Conservation (phyloP, 2,888 invertebrate genomes). For the Leistus spinibarbis region DNA sequence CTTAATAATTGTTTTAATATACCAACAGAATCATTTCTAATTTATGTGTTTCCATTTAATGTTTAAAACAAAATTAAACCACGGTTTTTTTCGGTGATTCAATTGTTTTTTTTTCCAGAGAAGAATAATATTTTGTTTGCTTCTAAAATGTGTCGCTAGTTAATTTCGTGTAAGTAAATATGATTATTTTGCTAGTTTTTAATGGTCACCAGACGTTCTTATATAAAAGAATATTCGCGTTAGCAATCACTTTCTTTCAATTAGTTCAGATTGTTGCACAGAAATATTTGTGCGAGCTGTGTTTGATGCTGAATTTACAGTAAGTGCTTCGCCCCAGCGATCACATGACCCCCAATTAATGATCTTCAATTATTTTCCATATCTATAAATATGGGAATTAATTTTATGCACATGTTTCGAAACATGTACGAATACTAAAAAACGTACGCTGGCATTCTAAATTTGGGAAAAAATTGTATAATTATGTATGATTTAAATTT, state of each 20-base stretch:
- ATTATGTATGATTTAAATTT: too few species aligned
- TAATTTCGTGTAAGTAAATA: too few species aligned
- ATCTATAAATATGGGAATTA: slow-evolving; percentile 22
- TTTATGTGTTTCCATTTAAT: too few species aligned
- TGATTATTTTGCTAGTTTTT: too few species aligned
- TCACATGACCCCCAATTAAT: slow-evolving; percentile 17
- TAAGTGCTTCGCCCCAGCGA: slow-evolving; percentile 25
- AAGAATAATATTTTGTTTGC: too few species aligned
- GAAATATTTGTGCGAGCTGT: slow-evolving; percentile 21
- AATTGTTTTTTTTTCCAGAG: too few species aligned
- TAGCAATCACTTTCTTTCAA: slow-evolving; percentile 45
- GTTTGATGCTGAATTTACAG: slow-evolving; percentile 11
- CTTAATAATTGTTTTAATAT: too few species aligned
- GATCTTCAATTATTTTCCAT: slow-evolving; percentile 26
- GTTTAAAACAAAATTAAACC: too few species aligned
- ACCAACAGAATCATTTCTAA: too few species aligned
- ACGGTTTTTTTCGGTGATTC: too few species aligned
- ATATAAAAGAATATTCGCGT: slow-evolving; percentile 43
- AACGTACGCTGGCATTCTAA: slow-evolving; percentile 4
- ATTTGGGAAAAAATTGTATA: too few species aligned
- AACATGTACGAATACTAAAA: slow-evolving; percentile 18
- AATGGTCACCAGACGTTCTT: slow-evolving; percentile 47
- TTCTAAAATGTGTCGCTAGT: too few species aligned
- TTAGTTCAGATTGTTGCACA: background rate
- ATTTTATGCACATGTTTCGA: slow-evolving; percentile 23